Base-by-base conservation (phyloP, 2,113 vertebrate species). In the Dunckerocampus dactyliophorus region DNA sequence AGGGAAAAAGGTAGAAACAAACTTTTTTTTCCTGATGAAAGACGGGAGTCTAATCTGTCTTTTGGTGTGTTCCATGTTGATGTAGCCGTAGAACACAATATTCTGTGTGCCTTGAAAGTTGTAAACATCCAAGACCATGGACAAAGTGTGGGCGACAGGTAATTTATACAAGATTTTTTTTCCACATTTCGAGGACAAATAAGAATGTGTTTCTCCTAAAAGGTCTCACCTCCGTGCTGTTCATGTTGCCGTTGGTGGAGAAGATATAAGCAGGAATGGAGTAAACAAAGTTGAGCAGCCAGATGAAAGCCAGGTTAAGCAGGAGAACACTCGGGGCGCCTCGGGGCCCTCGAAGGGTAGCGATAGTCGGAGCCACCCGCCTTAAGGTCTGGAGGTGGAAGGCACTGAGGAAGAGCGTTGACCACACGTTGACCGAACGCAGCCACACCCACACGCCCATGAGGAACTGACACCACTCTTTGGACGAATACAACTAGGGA, bases 381-480 rank as follows among this genome's bases (percentile, higher is more conserved):
- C 85, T 84, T 52, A 93, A 62, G 0, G 89, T 91, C 61, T 90
- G 84, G 21, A 90, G 83, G 69, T 93, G 91, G 57, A 92, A 92
- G 0, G 76, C 83, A 8, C 91, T 92, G 62, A 93, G 88, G 58
- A 83, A 91, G 20, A 92, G 77, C 0, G 89, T 92, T 0, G 89
- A 91, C 91, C 91, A 93, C n/a, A 90, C 88, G 2, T 90, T 92
- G 47, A 85, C 89, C 0, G 88, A 87, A 21, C 90, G 89, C 21
- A 92, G 71, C 88, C 92, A 91, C 69, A 92, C 87, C 90, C 91
- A 92, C 17, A 90, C 1, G 2, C 86, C 90, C 91, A 92, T 92
- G 68, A 93, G 81, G n/a, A 91, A 47, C 54, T 77, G 85, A 65
- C 92, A 92, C 82, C 83, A 89, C 12, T 60, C 59, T 55, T 65